Base-by-base conservation (phyloP, 2,113 vertebrate species). In the Sturnira hondurensis region DNA sequence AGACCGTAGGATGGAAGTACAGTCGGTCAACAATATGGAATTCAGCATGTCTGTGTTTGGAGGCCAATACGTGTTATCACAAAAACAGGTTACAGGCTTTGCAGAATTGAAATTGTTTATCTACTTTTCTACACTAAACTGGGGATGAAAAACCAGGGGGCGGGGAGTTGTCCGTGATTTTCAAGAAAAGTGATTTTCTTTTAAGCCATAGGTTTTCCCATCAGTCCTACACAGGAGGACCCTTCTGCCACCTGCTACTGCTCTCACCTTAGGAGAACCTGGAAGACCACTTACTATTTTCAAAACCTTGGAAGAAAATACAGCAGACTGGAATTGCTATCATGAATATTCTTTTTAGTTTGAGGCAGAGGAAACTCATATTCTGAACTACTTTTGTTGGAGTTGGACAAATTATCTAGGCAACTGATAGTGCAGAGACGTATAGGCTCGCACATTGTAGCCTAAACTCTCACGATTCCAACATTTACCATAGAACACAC, bases 271-370 rank as follows among this genome's bases (percentile, higher is more conserved):
- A 87, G 73, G 52, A 96, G 91, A 93, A 86, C 52, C 73, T 81
- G 95, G 92, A 96, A 91, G 76, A 95, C 89, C 78, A 93, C 91
- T 95, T 91, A 86, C 78, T 96, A 77, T 96, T 82, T 87, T 96
- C 81, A 92, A 96, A 96, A 81, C 74, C 11, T 92, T 88, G 96
- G 73, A 97, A 96, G 89, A 83, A 94, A 86, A 96, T 96, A 98
- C 98, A 98, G 98, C 97, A 98, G 97, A 89, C 19, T 50, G 38
- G 86, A 92, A 89, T 61, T 94, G 84, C 10, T 96, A 67, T 43
- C 97, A 98, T 97, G 98, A 98, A 98, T 98, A 98, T 98, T 97
- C 97, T 96, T 89, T 96, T 98, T 98, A 97, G 96, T 98, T 86
- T 86, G 71, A 78, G 52, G 67, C 84, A 96, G 36, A 94, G 94